Base-by-base conservation (phyloP, 2,797 vertebrate species). In the Clarias laeviceps region DNA sequence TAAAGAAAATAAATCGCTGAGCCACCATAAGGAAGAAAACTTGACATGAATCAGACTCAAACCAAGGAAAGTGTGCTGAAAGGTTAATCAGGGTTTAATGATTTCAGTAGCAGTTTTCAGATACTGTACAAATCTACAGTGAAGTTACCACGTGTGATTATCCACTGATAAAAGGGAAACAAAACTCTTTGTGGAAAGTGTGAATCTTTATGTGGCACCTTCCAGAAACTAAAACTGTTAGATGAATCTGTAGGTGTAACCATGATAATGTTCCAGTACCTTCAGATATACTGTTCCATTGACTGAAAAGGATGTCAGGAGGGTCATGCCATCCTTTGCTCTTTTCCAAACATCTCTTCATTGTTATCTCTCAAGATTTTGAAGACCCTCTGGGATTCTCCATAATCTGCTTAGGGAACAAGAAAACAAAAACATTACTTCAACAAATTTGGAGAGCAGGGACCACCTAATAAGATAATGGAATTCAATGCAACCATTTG, bases 381-480 rank as follows among this genome's bases (percentile, higher is more conserved):
- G 7, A 54, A 22, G 11, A 27, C 24, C 37, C n/a, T 50, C 40
- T 66, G 62, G 64, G 32, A 66, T 81, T 66, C 79, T 66, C 27
- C 62, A 54, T 56, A 81, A 81, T 54, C 62, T 81, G 27, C 62
- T 54, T 66, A 32, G 66, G 4, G 34, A 32, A 54, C 40, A 66
- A 81, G 79, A 56, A 66, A 80, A 80, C 37, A 22, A 65, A 54
- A 54, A 6, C 24, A 66, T 50, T 50, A 66, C 27, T 22, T 66
- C 56, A 79, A 40, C 22, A 61, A 22, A 37, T 3, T 54, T 54
- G 37, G 8, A 65, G 11, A 50, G 17, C 17, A 50, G 15, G 65
- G 37, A 65, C 40, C 61, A 29, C 61, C 50, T 37, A 18, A 45
- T 45, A 27, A 29, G 73, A 11, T 50, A 80, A 64, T 29, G 15